Evolutionary conservation across 2,888 invertebrate species (phyloP).

Genomic region (Crematogaster levior): DNA sequence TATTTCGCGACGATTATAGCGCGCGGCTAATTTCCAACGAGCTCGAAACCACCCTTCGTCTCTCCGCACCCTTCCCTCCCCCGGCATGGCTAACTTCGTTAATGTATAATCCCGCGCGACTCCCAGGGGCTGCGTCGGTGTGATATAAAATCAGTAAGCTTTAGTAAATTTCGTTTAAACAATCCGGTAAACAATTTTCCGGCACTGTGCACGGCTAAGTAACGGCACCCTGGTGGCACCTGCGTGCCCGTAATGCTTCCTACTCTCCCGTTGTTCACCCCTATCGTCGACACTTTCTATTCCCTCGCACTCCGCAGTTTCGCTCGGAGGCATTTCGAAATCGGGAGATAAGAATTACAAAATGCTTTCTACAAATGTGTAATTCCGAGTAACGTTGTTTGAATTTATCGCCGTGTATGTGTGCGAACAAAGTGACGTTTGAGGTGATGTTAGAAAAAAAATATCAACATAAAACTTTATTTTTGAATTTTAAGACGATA

Average conservation of each 20-base stretch:
- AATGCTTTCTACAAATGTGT: not conserved
- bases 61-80: constrained; percentile 7
- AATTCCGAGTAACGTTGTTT: not conserved
- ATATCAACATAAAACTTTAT: not conserved
- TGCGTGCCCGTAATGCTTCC: constrained; percentile 74
- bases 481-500: not conserved
- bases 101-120: constrained; percentile 84
- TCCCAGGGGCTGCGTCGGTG: constrained; percentile 83
- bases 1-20: constrained; percentile 76
- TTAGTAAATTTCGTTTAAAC: constrained; percentile 86
- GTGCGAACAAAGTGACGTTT: not conserved
- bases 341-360: not conserved
- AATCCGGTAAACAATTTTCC: constrained; percentile 86
- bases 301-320: constrained; percentile 37
- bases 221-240: constrained; percentile 84
- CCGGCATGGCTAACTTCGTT: constrained; percentile 82
- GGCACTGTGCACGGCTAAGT: constrained; percentile 84
- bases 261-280: constrained; percentile 75
- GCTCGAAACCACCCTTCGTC: constrained; percentile 54
- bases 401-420: not conserved
- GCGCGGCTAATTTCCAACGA: constrained; percentile 79
- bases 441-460: no score
- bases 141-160: constrained; percentile 86
- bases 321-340: not conserved
- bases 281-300: constrained; percentile 65